Conservation (phyloP, 2,797 vertebrate genomes). For the Miichthys miiuy region DNA sequence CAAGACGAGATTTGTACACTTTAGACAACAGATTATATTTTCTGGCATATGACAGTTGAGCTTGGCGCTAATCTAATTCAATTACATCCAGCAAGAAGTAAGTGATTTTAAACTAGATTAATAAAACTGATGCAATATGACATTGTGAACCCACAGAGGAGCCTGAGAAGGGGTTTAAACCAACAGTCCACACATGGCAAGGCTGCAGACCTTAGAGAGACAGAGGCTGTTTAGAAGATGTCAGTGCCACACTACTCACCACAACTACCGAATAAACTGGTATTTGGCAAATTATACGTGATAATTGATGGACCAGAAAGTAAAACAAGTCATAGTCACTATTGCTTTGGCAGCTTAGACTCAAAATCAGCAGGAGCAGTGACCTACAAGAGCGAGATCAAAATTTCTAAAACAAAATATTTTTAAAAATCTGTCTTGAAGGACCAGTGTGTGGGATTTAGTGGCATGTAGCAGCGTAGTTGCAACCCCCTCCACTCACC, state of each 20-base stretch:
- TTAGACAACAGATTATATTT: neutral
- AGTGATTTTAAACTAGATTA: neutral
- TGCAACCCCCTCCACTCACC: no score
- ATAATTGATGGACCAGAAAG: neutral
- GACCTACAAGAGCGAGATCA: neutral
- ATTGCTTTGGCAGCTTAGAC: neutral
- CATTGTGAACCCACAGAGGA: constrained; percentile 11
- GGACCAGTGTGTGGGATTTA: no score
- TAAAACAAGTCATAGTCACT: neutral
- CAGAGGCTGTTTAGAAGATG: constrained; percentile 26
- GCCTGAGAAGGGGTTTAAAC: neutral
- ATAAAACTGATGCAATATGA: neutral
- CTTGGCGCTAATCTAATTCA: neutral
- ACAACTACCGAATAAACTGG: constrained; percentile 3
- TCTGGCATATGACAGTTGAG: neutral
- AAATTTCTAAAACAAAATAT: neutral
- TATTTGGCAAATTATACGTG: constrained; percentile 8
- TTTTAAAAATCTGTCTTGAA: neutral
- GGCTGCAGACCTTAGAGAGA: constrained; percentile 5
- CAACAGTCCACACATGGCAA: neutral
- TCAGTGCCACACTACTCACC: neutral
- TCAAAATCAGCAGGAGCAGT: neutral
- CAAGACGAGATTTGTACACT: neutral
- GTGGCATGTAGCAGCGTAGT: no score
- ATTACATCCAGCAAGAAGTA: neutral